Evolutionary conservation across 2,113 vertebrate genomes (phyloP).

Genomic region (Ochotona curzoniae): DNA sequence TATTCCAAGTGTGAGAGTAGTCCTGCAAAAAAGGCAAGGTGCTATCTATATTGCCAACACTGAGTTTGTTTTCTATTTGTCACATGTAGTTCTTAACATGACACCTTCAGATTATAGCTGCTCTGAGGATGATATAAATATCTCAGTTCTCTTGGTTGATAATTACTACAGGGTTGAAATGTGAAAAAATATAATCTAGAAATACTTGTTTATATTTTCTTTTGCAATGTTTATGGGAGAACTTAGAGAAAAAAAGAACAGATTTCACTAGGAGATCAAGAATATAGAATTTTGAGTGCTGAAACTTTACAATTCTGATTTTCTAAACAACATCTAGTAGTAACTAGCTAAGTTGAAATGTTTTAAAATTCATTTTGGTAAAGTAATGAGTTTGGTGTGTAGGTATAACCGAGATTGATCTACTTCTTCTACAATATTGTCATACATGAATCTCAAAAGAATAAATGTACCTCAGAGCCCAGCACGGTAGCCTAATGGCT

Average conservation of each 20-base stretch:
- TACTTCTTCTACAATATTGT: background rate
- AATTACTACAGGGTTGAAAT: background rate
- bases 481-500: too few species aligned
- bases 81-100: background rate
- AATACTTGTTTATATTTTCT: background rate
- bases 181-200: background rate
- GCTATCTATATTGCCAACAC: too few species aligned
- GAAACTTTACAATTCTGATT: background rate
- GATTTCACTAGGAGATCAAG: background rate
- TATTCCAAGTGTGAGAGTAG: background rate
- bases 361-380: background rate
- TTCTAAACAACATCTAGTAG: background rate
- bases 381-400: background rate
- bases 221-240: background rate
- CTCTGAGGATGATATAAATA: background rate
- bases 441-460: background rate
- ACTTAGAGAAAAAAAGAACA: background rate
- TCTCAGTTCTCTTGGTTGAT: background rate
- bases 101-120: background rate
- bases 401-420: background rate
- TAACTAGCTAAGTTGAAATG: background rate
- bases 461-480: too few species aligned
- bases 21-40: background rate
- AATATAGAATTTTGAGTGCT: slow-evolving; percentile 13
- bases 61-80: background rate